A percentile compares a stretch with the other conserved stretches of the same genome.
These are phyloP conservation scores for Glaucomys volans DNA, from an alignment of 2,113 vertebrate species.

Conservation along the genomic window DNA sequence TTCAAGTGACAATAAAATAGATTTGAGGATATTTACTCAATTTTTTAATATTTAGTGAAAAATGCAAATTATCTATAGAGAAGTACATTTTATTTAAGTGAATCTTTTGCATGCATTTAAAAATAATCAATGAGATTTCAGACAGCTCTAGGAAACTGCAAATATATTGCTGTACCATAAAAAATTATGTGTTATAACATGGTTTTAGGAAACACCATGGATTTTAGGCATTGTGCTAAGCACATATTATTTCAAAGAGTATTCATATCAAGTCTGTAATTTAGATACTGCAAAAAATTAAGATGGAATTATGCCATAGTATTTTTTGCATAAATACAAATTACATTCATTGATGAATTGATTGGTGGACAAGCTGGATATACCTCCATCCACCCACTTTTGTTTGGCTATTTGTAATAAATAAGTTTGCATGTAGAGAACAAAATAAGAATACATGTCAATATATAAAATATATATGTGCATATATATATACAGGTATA, in stretches of 20 bases:
- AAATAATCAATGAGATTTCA: background rate
- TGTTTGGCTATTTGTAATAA: background rate
- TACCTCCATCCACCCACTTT: background rate
- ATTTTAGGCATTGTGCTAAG: background rate
- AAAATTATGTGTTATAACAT: background rate
- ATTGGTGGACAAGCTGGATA: background rate
- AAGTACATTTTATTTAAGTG: slow-evolving; percentile 1
- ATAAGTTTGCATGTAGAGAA: background rate
- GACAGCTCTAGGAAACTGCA: background rate
- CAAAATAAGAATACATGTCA: background rate
- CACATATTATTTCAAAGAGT: background rate
- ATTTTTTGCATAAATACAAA: background rate
- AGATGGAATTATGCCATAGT: background rate
- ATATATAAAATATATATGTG: background rate
- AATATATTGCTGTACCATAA: background rate
- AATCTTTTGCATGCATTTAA: background rate
- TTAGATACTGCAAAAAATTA: background rate
- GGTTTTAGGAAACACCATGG: background rate
- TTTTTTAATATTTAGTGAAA: slow-evolving; percentile 14
- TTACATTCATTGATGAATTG: background rate
- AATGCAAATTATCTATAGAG: background rate
- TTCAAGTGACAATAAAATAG: background rate
- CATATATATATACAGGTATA: too few relatives aligned
- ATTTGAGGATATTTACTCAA: background rate
- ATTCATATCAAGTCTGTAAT: background rate